Evolutionary conservation across 2,888 invertebrate species (phyloP).

Genomic region (Caenorhabditis afra): DNA sequence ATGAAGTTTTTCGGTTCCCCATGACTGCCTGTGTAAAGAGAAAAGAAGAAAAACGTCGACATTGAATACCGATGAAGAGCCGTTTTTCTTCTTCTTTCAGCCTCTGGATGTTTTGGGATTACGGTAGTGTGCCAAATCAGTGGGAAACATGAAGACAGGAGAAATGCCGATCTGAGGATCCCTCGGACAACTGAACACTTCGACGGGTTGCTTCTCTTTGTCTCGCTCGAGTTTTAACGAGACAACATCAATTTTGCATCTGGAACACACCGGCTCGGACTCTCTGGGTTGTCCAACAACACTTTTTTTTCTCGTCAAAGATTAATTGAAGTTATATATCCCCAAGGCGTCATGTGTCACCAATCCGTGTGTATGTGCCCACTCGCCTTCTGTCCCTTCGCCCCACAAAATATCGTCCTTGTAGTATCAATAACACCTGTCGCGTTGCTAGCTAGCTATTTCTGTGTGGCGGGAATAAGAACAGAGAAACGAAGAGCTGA

Average conservation of each 20-base stretch:
- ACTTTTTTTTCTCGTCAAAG: conserved; percentile 50
- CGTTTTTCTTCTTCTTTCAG: too few species aligned
- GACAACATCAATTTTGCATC: conserved; percentile 37
- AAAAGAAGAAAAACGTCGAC: background rate
- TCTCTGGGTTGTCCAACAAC: conserved; percentile 35
- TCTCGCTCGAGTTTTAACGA: conserved; percentile 2
- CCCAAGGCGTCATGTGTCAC: conserved; percentile 50
- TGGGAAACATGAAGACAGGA: background rate
- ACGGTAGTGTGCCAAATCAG: conserved; percentile 1
- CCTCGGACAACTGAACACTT: background rate
- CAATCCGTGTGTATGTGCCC: conserved; percentile 21
- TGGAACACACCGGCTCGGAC: conserved; percentile 32
- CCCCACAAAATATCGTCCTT: conserved; percentile 40
- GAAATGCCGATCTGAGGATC: conserved; percentile 16
- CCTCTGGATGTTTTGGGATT: conserved; percentile 2
- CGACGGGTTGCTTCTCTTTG: too few species aligned
- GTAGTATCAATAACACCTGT: conserved; percentile 56
- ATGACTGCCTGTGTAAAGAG: conserved; percentile 22
- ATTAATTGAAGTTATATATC: conserved; percentile 60
- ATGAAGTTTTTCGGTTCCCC: conserved; percentile 40
- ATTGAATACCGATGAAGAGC: conserved; percentile 47
- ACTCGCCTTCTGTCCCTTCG: conserved; percentile 1
- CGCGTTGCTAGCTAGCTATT: conserved; percentile 6
- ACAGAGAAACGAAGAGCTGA: background rate
- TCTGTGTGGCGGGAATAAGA: background rate